phyloP scores from a whole-genome alignment of 1,140 invertebrate genomes.

The Drosophila santomea region DNA sequence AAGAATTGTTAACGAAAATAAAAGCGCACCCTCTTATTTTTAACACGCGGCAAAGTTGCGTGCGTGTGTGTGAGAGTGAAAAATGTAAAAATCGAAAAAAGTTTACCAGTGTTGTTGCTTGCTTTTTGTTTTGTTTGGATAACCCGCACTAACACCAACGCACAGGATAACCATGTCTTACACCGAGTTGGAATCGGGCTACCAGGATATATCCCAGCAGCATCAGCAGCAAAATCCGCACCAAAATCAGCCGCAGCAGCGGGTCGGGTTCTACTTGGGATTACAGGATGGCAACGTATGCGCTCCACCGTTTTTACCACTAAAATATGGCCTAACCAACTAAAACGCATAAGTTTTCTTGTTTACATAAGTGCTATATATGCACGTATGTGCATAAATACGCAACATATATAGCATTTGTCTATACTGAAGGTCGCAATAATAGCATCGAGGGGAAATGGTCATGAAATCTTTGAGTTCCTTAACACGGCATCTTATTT shows the following conservation, averaged over 20 bases:
- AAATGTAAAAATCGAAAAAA: constrained; percentile 13
- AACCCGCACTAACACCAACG: constrained; percentile 15
- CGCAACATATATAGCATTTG: background rate
- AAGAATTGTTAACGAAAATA: constrained; percentile 29
- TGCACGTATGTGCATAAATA: background rate
- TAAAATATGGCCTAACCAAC: background rate
- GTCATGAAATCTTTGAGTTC: background rate
- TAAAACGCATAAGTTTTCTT: background rate
- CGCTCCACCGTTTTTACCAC: constrained; percentile 14
- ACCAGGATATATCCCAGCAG: constrained; percentile 90
- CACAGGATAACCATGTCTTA: constrained; percentile 88
- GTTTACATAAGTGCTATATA: background rate
- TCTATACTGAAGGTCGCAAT: constrained; percentile 1
- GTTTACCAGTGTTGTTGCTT: constrained; percentile 5
- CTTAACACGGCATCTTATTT: too few relatives aligned
- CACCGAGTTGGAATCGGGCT: constrained; percentile 94
- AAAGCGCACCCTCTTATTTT: background rate
- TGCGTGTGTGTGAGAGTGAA: constrained; percentile 5
- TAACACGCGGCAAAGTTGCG: constrained; percentile 5
- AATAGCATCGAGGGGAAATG: background rate
- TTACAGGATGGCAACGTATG: constrained; percentile 87
- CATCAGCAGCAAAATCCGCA: constrained; percentile 36
- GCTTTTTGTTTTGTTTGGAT: constrained; percentile 10
- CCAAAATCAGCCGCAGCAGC: constrained; percentile 85
- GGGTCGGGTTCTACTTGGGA: constrained; percentile 89